phyloP scores from a whole-genome alignment of 2,888 invertebrate species.

The Orchesellides sinensis region DNA sequence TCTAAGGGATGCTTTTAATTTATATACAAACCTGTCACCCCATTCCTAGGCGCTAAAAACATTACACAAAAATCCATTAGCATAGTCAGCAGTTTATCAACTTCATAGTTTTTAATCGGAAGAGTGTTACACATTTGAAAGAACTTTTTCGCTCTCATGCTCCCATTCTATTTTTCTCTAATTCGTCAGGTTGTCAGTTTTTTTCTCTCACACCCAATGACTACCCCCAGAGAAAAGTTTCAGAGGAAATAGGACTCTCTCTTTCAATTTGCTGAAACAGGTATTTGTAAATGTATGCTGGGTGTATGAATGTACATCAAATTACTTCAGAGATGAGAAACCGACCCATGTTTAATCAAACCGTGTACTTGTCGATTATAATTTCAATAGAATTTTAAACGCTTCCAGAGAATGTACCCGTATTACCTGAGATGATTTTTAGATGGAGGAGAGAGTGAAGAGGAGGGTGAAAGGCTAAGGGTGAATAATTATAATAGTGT shows the following conservation, averaged over 20 bases:
- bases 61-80: conserved; percentile 40
- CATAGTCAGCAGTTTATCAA: conserved; percentile 10
- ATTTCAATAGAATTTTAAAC: conserved; percentile 31
- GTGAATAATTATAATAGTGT: conserved; percentile 32
- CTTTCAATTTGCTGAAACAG: conserved; percentile 7
- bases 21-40: conserved; percentile 49
- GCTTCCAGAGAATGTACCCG: background rate
- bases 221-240: background rate
- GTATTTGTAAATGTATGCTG: background rate
- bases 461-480: conserved; percentile 31
- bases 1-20: conserved; percentile 43
- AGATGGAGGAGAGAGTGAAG: background rate
- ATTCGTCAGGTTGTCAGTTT: conserved; percentile 60
- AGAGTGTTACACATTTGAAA: background rate
- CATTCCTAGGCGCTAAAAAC: conserved; percentile 17
- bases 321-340: background rate
- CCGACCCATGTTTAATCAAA: conserved; percentile 36
- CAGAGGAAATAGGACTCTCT: background rate
- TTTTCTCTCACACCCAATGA: conserved; percentile 32
- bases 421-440: background rate
- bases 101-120: background rate
- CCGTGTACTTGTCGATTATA: conserved; percentile 36
- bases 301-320: background rate
- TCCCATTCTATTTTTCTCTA: conserved; percentile 29
- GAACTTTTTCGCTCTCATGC: conserved; percentile 30